Base-by-base conservation (phyloP, 2,888 invertebrate species). In the Thymelicus sylvestris region DNA sequence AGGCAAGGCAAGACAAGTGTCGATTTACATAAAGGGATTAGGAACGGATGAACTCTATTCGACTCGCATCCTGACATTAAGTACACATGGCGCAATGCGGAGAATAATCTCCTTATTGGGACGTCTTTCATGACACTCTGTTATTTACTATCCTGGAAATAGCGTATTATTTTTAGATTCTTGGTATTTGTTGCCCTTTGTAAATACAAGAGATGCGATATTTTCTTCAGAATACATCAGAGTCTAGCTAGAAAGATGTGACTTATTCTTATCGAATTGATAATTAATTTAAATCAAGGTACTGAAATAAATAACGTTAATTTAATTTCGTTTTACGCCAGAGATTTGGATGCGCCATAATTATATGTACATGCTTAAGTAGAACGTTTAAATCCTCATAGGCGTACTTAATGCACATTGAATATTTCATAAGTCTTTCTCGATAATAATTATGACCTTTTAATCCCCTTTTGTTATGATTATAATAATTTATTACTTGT, bases 1-100 rank as follows among this genome's bases (percentile, higher is more conserved):
- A 38, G 55, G 13, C 38, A 44, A 44, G 44, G 55, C 50, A 52
- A 47, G 63, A 57, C 15, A 63, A 66, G 41, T 74, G 76, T 77
- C 74, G 80, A 82, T 84, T 85, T 81, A 81, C 79, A 83, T 85
- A 83, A 83, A 81, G 80, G 81, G 79, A 84, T 86, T 85, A 80
- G 70, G 74, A 78, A 78, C 74, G 24, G 50, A 44, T 66, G 55
- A 69, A 59, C 65, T 65, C 19, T 60, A 70, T 83, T 78, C 76
- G 72, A 78, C 75, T 77, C 76, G 74, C 75, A 74, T 80, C 76
- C 74, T 78, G 77, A 81, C 81, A 81, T 81, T 83, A 82, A 77
- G 79, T 81, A 80, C 78, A 81, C 78, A 81, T 78, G 80, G 68
- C 74, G 72, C 74, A 72, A 74, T 79, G 75, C 72, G 76, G 74